Conservation (phyloP, 1,140 invertebrate genomes). For the Araneus ventricosus region DNA sequence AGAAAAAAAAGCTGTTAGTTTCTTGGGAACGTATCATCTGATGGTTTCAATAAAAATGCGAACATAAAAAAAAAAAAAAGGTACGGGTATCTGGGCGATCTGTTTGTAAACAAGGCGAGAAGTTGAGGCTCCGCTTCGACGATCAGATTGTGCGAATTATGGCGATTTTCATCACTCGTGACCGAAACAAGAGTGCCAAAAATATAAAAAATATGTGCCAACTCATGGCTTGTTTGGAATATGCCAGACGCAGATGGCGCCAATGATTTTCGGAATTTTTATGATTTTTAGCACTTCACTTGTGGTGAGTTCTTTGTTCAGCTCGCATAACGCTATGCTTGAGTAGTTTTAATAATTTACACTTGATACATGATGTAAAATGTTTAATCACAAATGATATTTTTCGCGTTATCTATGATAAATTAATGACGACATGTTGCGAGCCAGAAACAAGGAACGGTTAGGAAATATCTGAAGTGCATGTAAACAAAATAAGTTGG, state of each 20-base stretch:
- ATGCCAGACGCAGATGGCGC: not conserved
- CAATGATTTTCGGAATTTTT: not conserved
- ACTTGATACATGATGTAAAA: not conserved
- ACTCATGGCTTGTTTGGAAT: not conserved
- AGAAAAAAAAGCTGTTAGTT: not conserved
- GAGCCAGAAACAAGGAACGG: too few relatives aligned
- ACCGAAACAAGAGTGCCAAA: not conserved
- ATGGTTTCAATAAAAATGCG: constrained; percentile 7
- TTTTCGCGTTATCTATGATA: too few relatives aligned
- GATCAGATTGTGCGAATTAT: constrained; percentile 32
- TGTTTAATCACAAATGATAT: too few relatives aligned
- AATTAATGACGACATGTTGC: too few relatives aligned
- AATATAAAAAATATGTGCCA: not conserved
- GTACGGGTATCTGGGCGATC: not conserved
- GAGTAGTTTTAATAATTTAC: not conserved
- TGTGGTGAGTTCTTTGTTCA: constrained; percentile 8
- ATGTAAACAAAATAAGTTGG: too few relatives aligned
- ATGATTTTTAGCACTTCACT: not conserved
- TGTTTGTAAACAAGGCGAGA: constrained; percentile 43
- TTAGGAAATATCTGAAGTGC: too few relatives aligned
- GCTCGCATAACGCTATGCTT: not conserved
- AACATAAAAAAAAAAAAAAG: not conserved
- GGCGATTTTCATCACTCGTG: constrained; percentile 6
- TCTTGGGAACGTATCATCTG: not conserved
- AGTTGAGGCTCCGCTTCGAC: constrained; percentile 7